Evolutionary conservation across 2,888 invertebrate genomes (phyloP).

Genomic region (Troglohyphantes excavatus): DNA sequence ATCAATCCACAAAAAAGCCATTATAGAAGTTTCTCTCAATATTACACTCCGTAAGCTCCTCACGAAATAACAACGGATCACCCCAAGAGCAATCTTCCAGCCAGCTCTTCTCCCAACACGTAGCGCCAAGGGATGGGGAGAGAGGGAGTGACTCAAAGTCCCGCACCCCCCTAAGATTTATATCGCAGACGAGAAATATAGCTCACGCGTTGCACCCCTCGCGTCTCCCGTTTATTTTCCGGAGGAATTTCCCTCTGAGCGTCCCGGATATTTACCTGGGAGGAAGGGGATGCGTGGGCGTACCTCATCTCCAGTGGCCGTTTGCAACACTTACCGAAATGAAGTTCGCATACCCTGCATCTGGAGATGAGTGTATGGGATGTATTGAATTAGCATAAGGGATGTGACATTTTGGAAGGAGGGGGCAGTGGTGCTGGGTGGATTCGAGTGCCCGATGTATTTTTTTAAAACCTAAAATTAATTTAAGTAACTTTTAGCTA

Average conservation of each 20-base stretch:
- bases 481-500: no score
- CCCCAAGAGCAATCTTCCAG: background rate
- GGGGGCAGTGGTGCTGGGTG: no score
- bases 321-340: conserved; percentile 69
- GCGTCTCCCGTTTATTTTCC: conserved; percentile 55
- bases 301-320: conserved; percentile 47
- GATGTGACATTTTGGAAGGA: no score
- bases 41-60: no score
- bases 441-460: no score
- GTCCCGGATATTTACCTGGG: conserved; percentile 59
- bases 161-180: conserved; percentile 56
- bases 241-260: conserved; percentile 69
- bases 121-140: no score
- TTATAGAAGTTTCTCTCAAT: no score
- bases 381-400: background rate
- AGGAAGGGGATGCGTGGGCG: conserved; percentile 18
- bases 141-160: background rate
- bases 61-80: no score
- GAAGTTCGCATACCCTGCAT: conserved; percentile 28
- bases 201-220: conserved; percentile 25
- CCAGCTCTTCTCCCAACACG: conserved; percentile 2
- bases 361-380: background rate
- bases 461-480: no score
- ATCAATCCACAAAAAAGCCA: no score
- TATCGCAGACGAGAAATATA: conserved; percentile 61